A percentile compares a stretch with the other conserved stretches of the same genome.
phyloP scores from a whole-genome alignment of 2,888 invertebrate genomes.

The Nezara viridula region DNA sequence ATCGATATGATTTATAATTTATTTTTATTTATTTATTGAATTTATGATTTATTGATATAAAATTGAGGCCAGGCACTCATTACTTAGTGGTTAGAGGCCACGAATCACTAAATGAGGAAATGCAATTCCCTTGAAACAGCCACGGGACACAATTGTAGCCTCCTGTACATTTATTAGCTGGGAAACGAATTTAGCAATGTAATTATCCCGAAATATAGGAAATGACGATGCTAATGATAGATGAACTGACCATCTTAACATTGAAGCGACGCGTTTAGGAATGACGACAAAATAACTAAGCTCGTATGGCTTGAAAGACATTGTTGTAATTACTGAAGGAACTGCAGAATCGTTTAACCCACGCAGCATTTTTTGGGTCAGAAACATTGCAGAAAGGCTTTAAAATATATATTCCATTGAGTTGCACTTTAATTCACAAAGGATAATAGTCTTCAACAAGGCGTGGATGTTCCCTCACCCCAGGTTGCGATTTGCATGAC shows the following conservation, averaged over 20 bases:
- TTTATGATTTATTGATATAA: background rate
- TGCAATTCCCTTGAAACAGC: constrained; percentile 24
- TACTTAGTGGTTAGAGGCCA: background rate
- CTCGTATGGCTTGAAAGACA: background rate
- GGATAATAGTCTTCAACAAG: no score
- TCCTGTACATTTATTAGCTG: background rate
- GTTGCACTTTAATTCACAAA: no score
- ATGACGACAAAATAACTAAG: background rate
- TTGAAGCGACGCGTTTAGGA: background rate
- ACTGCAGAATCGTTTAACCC: no score
- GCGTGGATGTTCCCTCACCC: no score
- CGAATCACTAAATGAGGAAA: constrained; percentile 8
- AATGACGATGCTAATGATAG: background rate
- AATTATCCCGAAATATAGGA: background rate
- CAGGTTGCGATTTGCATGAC: no score
- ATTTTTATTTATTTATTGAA: no score
- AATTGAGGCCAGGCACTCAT: background rate
- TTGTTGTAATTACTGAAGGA: background rate
- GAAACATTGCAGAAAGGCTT: no score
- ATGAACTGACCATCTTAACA: constrained; percentile 16
- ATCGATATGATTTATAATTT: no score
- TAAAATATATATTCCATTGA: no score
- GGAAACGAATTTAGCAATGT: background rate
- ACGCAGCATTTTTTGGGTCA: no score
- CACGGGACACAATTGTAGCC: background rate